These are phyloP conservation scores for Girardia tigrina DNA, from an alignment of 2,888 invertebrate species.

Conservation along the genomic window DNA sequence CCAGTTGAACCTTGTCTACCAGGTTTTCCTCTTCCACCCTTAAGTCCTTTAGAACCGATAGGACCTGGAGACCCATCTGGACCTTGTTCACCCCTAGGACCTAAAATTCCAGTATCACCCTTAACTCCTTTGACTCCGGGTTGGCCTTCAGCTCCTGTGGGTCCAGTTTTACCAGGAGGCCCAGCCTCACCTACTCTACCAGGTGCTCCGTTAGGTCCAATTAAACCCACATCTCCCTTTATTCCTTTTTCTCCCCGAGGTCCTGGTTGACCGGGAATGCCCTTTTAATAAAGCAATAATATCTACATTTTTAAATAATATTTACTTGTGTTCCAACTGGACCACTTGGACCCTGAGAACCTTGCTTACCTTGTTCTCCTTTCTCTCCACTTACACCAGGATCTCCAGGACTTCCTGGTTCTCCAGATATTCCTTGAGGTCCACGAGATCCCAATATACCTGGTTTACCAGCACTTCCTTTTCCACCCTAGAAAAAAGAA, in stretches of 20 bases:
- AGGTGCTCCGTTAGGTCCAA: not conserved
- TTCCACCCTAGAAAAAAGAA: not conserved
- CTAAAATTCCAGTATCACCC: constrained; percentile 36
- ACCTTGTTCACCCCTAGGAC: constrained; percentile 34
- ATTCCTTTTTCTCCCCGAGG: constrained; percentile 31
- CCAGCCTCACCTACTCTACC: constrained; percentile 30
- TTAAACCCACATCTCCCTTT: not conserved
- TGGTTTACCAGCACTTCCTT: constrained; percentile 13
- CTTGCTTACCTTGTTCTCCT: constrained; percentile 34
- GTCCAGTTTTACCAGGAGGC: constrained; percentile 32
- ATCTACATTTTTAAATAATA: no score
- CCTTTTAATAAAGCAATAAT: constrained; percentile 14
- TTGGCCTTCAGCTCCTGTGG: not conserved
- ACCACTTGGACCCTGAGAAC: constrained; percentile 24
- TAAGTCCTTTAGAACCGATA: constrained; percentile 24
- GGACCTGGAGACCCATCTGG: constrained; percentile 27
- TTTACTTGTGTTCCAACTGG: constrained; percentile 25
- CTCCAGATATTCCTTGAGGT: constrained; percentile 28
- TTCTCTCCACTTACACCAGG: constrained; percentile 31
- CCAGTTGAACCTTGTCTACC: constrained; percentile 34
- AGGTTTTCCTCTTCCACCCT: constrained; percentile 13
- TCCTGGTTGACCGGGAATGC: constrained; percentile 24
- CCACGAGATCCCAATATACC: not conserved
- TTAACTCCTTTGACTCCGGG: constrained; percentile 36
- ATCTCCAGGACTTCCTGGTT: constrained; percentile 32